phyloP scores from a whole-genome alignment of 2,888 invertebrate genomes.

The Heteromurus nitidus region DNA sequence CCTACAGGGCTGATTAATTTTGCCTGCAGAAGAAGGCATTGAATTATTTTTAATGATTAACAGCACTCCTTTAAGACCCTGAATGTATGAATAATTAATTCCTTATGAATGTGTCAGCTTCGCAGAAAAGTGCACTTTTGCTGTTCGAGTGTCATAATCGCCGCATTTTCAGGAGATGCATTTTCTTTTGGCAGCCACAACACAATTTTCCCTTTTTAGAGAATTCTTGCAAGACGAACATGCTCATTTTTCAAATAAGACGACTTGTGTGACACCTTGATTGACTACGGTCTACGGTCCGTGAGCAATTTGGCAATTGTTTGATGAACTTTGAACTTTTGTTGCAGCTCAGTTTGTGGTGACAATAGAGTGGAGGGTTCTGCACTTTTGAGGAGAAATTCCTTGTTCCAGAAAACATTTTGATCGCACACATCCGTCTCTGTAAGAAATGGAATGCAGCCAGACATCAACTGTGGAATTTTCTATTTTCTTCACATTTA shows the following conservation, averaged over 20 bases:
- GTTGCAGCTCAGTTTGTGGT: no score
- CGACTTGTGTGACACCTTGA: slow-evolving; percentile 18
- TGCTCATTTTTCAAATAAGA: not conserved
- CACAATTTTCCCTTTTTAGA: not conserved
- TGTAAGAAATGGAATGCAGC: no score
- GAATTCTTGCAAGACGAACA: not conserved
- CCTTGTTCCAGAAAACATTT: no score
- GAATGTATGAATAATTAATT: slow-evolving; percentile 39
- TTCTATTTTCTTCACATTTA: no score
- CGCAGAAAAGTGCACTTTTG: not conserved
- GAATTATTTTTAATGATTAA: slow-evolving; percentile 49
- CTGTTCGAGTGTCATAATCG: not conserved
- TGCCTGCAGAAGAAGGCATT: slow-evolving; percentile 35
- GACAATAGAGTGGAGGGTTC: no score
- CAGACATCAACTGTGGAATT: no score
- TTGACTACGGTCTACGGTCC: slow-evolving; percentile 2
- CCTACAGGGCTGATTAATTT: slow-evolving; percentile 33
- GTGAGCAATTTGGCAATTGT: no score
- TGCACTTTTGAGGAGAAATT: no score
- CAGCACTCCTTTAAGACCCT: slow-evolving; percentile 24
- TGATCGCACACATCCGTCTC: no score
- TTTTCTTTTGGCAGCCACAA: not conserved
- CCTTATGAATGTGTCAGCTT: no score
- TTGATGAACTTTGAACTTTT: no score
- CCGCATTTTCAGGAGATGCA: not conserved